Percentiles rank a stretch among this genome's conserved stretches.
These are phyloP conservation scores for Ammodytes marinus DNA, from an alignment of 2,113 vertebrate genomes.

Conservation along the genomic window DNA sequence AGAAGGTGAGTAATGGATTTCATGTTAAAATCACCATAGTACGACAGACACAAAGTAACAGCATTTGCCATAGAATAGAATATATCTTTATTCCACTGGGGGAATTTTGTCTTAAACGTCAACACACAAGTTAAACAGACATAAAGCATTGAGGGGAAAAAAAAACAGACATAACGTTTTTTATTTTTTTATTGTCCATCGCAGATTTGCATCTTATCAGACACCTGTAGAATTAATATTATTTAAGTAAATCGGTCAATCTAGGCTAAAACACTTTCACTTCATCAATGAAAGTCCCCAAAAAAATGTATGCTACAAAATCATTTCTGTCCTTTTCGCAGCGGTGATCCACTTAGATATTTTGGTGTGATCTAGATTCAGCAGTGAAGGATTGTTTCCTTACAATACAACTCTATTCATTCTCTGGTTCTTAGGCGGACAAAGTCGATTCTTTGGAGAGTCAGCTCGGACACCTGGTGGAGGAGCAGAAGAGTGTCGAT, in stretches of 20 bases:
- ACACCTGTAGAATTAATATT: too few relatives aligned
- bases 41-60: neutral
- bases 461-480: constrained; percentile 80
- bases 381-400: neutral
- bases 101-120: too few relatives aligned
- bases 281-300: too few relatives aligned
- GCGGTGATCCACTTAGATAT: neutral
- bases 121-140: too few relatives aligned
- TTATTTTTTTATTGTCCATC: too few relatives aligned
- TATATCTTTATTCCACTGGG: too few relatives aligned
- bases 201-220: too few relatives aligned
- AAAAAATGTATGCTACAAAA: neutral
- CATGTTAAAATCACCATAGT: neutral
- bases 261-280: too few relatives aligned
- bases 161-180: too few relatives aligned
- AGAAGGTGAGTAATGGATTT: constrained; percentile 72
- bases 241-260: too few relatives aligned
- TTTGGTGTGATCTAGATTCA: neutral
- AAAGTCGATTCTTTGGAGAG: constrained; percentile 84
- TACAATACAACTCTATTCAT: neutral
- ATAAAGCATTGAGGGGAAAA: too few relatives aligned
- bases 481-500: constrained; percentile 85
- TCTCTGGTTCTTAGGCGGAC: constrained; percentile 78
- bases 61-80: neutral
- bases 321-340: neutral